phyloP scores from a whole-genome alignment of 2,113 vertebrate genomes.

The Lepus timidus region DNA sequence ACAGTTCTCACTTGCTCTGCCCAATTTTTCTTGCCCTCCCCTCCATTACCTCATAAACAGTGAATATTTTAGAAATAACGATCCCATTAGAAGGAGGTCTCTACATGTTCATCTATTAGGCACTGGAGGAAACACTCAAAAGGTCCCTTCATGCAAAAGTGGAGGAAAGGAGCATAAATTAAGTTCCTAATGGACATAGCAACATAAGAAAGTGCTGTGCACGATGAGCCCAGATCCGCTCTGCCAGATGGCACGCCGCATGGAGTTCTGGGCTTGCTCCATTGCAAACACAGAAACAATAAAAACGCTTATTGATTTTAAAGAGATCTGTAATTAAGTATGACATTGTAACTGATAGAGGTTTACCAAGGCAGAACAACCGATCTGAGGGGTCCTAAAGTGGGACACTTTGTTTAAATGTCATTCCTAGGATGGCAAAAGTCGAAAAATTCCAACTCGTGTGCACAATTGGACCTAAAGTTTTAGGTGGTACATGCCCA shows the following conservation, averaged over 20 bases:
- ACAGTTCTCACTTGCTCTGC: constrained; percentile 32
- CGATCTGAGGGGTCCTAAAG: constrained; percentile 78
- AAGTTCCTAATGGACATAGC: constrained; percentile 77
- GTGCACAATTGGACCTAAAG: not conserved
- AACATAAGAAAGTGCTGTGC: constrained; percentile 78
- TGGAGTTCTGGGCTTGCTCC: constrained; percentile 80
- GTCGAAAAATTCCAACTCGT: not conserved
- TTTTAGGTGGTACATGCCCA: not conserved
- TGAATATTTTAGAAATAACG: constrained; percentile 73
- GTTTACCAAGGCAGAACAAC: constrained; percentile 87
- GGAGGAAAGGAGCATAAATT: constrained; percentile 79
- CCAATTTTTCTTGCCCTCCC: constrained; percentile 59
- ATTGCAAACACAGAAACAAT: constrained; percentile 84
- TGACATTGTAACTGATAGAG: constrained; percentile 87
- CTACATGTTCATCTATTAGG: constrained; percentile 51
- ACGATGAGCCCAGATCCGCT: constrained; percentile 84
- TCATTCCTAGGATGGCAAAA: constrained; percentile 73
- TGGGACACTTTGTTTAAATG: constrained; percentile 81
- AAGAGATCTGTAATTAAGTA: constrained; percentile 87
- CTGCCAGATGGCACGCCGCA: constrained; percentile 85
- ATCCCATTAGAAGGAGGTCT: constrained; percentile 31
- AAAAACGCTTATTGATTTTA: constrained; percentile 88
- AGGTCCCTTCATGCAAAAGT: constrained; percentile 74
- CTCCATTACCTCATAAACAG: constrained; percentile 63
- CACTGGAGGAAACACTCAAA: constrained; percentile 77